Base-by-base conservation (phyloP, 2,888 invertebrate species). In the Noctua janthina region DNA sequence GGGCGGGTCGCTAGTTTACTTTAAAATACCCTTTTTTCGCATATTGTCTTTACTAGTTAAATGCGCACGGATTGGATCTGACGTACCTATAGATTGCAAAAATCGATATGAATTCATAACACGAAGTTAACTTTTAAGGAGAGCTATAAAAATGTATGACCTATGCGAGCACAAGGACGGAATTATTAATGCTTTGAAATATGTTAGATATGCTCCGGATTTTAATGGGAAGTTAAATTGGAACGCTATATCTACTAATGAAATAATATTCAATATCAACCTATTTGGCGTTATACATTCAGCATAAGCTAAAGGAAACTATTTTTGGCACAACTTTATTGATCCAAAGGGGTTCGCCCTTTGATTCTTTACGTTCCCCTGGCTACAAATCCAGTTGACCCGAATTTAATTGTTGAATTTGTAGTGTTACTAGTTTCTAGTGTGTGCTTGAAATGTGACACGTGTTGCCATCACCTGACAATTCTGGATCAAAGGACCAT, bases 81-180 rank as follows among this genome's bases (percentile, higher is more conserved):
- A 59, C n/a, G 54, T 69, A 79, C 66, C 2, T 29, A 29, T 66
- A 43, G 29, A 74, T 67, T 72, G 72, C 74, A 80, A 82, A 81
- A 86, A 78, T 78, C 68, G 51, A 83, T 86, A 82, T 70, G 46
- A 76, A 86, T 87, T 86, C 86, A 82, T 78, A 80, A 72, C 90
- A 86, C 82, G 88, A 69, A 74, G 70, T 51, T 39, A 10, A 74
- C 82, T 83, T 66, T 79, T 66, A 87, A 76, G 88, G 88, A 76
- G 77, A 76, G 67, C 81, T 70, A 85, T 88, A 82, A 81, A 76
- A 86, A 81, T 80, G 59, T 79, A 81, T 82, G 81, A 79, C 29
- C 51, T 54, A 70, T 29, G 81, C 23, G 29, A 64, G 46, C 49
- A 64, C 88, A 83, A 86, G 84, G 78, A 71, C 76, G 35, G 69